phyloP scores from a whole-genome alignment of 2,888 invertebrate genomes.

The Pyrocoelia pectoralis region DNA sequence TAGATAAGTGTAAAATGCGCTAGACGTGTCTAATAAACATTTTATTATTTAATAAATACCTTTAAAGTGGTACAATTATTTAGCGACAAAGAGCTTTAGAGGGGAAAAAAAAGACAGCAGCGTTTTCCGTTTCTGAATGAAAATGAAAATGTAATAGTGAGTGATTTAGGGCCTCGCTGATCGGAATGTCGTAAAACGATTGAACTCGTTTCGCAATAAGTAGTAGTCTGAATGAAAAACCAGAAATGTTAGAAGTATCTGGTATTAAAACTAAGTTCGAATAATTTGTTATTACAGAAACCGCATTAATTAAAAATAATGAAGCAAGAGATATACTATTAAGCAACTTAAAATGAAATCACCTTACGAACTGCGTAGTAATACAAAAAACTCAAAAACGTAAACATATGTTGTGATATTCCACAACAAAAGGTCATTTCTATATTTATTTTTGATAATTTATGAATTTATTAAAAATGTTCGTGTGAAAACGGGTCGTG shows the following conservation, averaged over 20 bases:
- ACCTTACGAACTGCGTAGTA: background rate
- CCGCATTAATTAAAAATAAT: background rate
- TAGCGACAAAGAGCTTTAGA: too few species aligned
- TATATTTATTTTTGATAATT: too few species aligned
- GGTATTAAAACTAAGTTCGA: background rate
- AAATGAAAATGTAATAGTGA: background rate
- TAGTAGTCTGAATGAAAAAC: background rate
- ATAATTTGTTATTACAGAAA: background rate
- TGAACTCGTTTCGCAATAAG: constrained; percentile 1
- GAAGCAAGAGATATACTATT: background rate
- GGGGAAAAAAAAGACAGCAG: too few species aligned
- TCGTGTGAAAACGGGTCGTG: too few species aligned
- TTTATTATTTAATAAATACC: constrained; percentile 2
- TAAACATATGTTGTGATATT: too few species aligned
- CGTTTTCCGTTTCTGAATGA: background rate
- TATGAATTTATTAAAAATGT: too few species aligned
- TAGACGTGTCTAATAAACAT: background rate
- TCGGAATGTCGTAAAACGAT: background rate
- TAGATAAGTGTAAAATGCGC: constrained; percentile 20
- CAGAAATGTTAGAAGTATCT: background rate
- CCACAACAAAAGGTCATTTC: too few species aligned
- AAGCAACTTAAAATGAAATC: background rate
- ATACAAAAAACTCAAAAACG: too few species aligned
- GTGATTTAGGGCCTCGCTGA: background rate
- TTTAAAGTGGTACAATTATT: too few species aligned